phyloP scores from a whole-genome alignment of 2,888 invertebrate species.

The Drosophila helvetica region DNA sequence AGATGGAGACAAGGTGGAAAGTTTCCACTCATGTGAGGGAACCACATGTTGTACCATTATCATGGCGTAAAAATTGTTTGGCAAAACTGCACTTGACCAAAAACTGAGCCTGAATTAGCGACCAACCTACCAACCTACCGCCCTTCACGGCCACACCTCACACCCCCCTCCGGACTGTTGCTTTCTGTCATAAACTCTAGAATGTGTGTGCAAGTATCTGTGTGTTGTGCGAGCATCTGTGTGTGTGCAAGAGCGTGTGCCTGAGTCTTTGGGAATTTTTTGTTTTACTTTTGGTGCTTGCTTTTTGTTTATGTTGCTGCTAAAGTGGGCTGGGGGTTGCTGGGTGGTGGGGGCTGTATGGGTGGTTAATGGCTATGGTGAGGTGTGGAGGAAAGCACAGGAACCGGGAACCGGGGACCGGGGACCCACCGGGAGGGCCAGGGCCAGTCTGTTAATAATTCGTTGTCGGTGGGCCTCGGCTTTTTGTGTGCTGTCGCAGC shows the following conservation, averaged over 20 bases:
- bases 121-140: slow-evolving; percentile 9
- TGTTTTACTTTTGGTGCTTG: slow-evolving; percentile 66
- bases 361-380: slow-evolving; percentile 10
- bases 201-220: slow-evolving; percentile 5
- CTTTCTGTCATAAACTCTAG: slow-evolving; percentile 70
- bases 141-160: background rate
- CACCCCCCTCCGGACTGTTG: slow-evolving; percentile 57
- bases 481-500: slow-evolving; percentile 63
- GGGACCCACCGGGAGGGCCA: slow-evolving; percentile 11
- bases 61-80: slow-evolving; percentile 66
- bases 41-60: slow-evolving; percentile 71
- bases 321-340: slow-evolving; percentile 41
- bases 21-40: slow-evolving; percentile 23
- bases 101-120: slow-evolving; percentile 63
- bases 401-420: background rate
- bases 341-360: slow-evolving; percentile 1
- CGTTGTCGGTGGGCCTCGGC: slow-evolving; percentile 51
- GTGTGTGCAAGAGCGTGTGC: slow-evolving; percentile 31
- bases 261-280: slow-evolving; percentile 47
- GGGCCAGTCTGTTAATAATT: slow-evolving; percentile 68
- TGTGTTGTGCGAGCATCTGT: slow-evolving; percentile 18
- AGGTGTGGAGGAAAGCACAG: slow-evolving; percentile 5
- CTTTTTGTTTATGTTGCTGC: slow-evolving; percentile 61
- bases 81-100: slow-evolving; percentile 65
- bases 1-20: slow-evolving; percentile 21